Conservation (phyloP, 2,888 invertebrate species). For the Oegoconia quadripuncta region DNA sequence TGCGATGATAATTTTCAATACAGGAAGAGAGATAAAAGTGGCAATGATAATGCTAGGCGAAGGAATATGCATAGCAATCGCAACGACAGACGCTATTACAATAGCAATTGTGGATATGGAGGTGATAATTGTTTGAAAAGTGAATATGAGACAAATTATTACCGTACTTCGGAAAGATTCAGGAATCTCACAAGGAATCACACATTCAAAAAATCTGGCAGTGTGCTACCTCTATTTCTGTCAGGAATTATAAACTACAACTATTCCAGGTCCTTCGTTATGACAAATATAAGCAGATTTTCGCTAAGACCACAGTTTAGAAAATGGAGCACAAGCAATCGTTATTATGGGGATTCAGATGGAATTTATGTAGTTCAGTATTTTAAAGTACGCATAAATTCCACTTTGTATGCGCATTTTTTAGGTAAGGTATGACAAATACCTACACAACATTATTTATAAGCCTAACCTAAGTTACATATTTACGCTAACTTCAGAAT, state of each 20-base stretch:
- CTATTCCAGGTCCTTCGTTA: conserved; percentile 46
- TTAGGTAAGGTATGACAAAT: conserved; percentile 46
- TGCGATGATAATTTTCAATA: conserved; percentile 54
- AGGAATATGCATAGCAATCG: not conserved
- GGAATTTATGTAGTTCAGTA: conserved; percentile 55
- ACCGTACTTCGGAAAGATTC: conserved; percentile 46
- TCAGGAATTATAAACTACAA: conserved; percentile 49
- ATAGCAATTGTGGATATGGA: conserved; percentile 16
- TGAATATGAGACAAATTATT: conserved; percentile 50
- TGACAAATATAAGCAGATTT: conserved; percentile 49
- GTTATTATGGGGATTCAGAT: conserved; percentile 13
- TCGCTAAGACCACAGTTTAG: conserved; percentile 30
- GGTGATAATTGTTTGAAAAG: conserved; percentile 27
- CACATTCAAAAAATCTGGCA: conserved; percentile 38
- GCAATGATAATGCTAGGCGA: not conserved
- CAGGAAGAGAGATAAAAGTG: conserved; percentile 19
- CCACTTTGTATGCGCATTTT: conserved; percentile 55
- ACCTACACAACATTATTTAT: too few relatives aligned
- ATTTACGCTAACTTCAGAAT: too few relatives aligned
- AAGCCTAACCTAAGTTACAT: too few relatives aligned
- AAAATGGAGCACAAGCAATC: conserved; percentile 24
- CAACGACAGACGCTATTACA: conserved; percentile 9
- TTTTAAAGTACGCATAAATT: conserved; percentile 62
- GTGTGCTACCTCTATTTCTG: conserved; percentile 36
- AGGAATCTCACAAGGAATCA: conserved; percentile 44